A percentile compares a stretch with the other conserved stretches of the same genome.
Evolutionary conservation across 2,888 invertebrate species (phyloP).

Genomic region (Dasypogon diadema): DNA sequence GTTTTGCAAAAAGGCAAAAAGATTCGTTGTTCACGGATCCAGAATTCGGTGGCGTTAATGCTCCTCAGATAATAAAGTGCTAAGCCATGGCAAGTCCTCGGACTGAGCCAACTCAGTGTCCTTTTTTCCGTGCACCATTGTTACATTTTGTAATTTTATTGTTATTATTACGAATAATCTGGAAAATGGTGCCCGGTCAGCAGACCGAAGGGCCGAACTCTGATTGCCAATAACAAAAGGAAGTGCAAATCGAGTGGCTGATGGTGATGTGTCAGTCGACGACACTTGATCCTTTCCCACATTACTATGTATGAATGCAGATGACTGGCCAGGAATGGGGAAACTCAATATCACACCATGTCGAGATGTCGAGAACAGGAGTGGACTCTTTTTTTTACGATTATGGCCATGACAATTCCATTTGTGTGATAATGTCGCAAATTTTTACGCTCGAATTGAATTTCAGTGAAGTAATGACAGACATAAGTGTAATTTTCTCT

Average conservation of each 20-base stretch:
- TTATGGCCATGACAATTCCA: constrained; percentile 38
- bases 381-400: constrained; percentile 19
- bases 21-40: not conserved
- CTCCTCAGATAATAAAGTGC: constrained; percentile 33
- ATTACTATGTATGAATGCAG: constrained; percentile 47
- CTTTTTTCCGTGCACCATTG: not conserved
- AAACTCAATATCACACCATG: constrained; percentile 1
- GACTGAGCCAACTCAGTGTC: not conserved
- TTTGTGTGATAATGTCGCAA: constrained; percentile 42
- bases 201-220: not conserved
- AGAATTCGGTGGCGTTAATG: constrained; percentile 3
- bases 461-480: constrained; percentile 36
- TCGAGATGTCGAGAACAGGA: not conserved
- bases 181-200: constrained; percentile 23
- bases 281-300: constrained; percentile 27
- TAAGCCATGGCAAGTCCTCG: not conserved
- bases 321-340: constrained; percentile 3
- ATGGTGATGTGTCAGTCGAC: constrained; percentile 23
- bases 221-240: constrained; percentile 43
- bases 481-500: constrained; percentile 25
- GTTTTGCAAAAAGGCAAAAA: not conserved
- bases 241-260: constrained; percentile 36
- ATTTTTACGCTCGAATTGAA: constrained; percentile 44
- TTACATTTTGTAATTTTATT: constrained; percentile 38
- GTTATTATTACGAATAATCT: constrained; percentile 42